Evolutionary conservation across 2,113 vertebrate genomes (phyloP).

Genomic region (Oenanthe oenanthe): DNA sequence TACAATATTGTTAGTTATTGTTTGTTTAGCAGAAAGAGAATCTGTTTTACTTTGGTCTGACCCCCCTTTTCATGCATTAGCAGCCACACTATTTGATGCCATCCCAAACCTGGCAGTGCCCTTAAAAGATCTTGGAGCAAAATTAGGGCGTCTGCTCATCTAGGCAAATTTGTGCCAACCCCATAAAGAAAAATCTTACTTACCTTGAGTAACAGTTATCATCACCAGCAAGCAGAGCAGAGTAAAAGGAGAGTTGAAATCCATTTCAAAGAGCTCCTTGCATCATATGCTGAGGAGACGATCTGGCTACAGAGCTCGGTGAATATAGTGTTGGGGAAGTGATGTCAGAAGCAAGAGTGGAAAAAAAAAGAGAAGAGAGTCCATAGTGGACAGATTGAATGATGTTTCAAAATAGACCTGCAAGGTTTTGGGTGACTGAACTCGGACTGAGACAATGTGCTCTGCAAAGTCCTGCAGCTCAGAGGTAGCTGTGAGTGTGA

Average conservation of each 20-base stretch:
- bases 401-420: constrained; percentile 64
- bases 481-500: background rate
- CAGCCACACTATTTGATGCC: background rate
- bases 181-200: constrained; percentile 56
- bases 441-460: background rate
- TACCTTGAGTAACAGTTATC: constrained; percentile 60
- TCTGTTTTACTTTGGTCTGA: constrained; percentile 14
- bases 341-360: constrained; percentile 66
- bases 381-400: constrained; percentile 47
- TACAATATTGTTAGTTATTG: background rate
- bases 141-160: constrained; percentile 8
- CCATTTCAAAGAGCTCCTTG: constrained; percentile 68
- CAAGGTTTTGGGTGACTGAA: constrained; percentile 66
- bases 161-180: constrained; percentile 1
- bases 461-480: background rate
- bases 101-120: background rate
- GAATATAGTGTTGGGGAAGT: constrained; percentile 61
- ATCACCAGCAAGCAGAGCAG: constrained; percentile 55
- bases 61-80: constrained; percentile 31
- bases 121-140: constrained; percentile 3
- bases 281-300: constrained; percentile 48
- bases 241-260: constrained; percentile 46
- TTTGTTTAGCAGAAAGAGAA: background rate
- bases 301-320: constrained; percentile 52
- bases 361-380: constrained; percentile 42